These are phyloP conservation scores for Salarias fasciatus DNA, from an alignment of 2,797 vertebrate species.

Conservation along the genomic window DNA sequence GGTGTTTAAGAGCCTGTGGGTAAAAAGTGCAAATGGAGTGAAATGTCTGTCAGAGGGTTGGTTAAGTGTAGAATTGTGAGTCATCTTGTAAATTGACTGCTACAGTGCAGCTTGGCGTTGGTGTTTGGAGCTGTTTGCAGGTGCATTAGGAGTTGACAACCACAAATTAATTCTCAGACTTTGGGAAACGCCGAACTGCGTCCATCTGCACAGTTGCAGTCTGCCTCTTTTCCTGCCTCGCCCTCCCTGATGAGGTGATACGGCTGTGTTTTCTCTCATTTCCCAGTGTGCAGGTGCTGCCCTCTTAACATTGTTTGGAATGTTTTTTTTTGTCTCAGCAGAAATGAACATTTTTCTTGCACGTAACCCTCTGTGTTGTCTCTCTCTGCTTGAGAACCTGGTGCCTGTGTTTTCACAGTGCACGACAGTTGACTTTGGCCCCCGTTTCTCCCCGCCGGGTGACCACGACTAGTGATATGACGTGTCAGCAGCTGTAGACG, in stretches of 20 bases:
- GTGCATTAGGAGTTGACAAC: conserved; percentile 11
- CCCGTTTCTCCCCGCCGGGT: conserved; percentile 20
- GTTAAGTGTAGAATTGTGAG: neutral
- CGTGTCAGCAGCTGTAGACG: conserved; percentile 64
- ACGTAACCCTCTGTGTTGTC: conserved; percentile 36
- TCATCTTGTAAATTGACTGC: conserved; percentile 15
- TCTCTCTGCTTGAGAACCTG: conserved; percentile 33
- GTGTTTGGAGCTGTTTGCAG: conserved; percentile 37
- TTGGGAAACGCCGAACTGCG: conserved; percentile 35
- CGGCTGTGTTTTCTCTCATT: conserved; percentile 41
- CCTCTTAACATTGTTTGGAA: conserved; percentile 23
- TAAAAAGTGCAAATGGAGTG: conserved; percentile 15
- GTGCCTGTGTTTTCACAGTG: conserved; percentile 59
- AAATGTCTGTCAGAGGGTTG: conserved; percentile 7
- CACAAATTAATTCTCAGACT: conserved; percentile 20
- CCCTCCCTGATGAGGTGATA: conserved; percentile 48
- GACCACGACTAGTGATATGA: conserved; percentile 50
- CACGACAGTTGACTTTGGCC: conserved; percentile 73
- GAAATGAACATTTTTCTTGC: conserved; percentile 31
- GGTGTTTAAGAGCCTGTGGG: neutral
- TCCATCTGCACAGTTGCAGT: conserved; percentile 31
- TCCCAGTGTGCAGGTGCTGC: conserved; percentile 35
- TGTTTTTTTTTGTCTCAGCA: conserved; percentile 23
- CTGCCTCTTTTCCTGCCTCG: conserved; percentile 19
- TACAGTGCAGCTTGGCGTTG: conserved; percentile 28